Evolutionary conservation across 2,113 vertebrate species (phyloP), one percentile per base, ranked within the genome.

Genomic region (Glaucomys volans): DNA sequence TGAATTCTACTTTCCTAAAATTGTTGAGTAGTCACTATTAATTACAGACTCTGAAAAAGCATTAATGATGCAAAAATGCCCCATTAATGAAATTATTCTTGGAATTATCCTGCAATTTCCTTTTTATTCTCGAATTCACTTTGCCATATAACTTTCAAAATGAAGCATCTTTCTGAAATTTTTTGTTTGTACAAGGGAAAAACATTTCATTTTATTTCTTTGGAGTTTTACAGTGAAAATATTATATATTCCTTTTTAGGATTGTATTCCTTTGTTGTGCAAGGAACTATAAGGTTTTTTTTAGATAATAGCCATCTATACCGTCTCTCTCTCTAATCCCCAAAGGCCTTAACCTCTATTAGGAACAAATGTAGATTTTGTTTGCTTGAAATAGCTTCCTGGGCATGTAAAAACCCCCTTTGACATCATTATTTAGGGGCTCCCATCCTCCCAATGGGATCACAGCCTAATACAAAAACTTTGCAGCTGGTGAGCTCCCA

Each of bases 401-500:
- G 42, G 94, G 59, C 75, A 85, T 95, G 59, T 90, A 95, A 98
- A 94, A 87, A 90, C 89, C 64, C 64, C 37, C 12, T 95, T 96
- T 95, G 94, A 83, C 79, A 87, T 96, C 79, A 47, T 94, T 97
- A 91, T 96, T 97, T 96, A 97, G 97, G 59, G 69, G n/a, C 54
- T 95, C 64, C 90, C 54, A 75, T 76, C 20, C 69, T 97, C 94
- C 74, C 59, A 64, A 0, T 95, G 62, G 83, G 97, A 76, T 90
- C 89, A 44, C 22, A 30, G 69, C 74, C 92, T 59, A 72, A n/a
- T 83, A 97, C 42, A 97, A 87, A 98, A 98, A 85, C 42, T 95
- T 94, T 95, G 98, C 93, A 96, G 90, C 96, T 97, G 87, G 87
- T 96, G 52, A 95, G 50, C 50, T 96, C 91, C 91, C 95, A 96